These are phyloP conservation scores for Hypomesus transpacificus DNA, from an alignment of 2,113 vertebrate species.

Conservation along the genomic window DNA sequence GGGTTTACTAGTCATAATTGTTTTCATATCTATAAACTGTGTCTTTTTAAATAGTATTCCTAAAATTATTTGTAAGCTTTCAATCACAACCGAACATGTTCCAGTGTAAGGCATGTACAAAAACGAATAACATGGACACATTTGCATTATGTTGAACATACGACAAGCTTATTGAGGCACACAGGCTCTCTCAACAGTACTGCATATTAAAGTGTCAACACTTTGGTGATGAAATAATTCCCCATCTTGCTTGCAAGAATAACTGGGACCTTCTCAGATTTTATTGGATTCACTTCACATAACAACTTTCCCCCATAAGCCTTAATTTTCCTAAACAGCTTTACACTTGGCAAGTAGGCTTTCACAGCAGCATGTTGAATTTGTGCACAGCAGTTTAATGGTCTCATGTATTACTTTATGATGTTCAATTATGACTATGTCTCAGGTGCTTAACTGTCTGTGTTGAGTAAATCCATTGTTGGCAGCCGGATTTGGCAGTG, in stretches of 20 bases:
- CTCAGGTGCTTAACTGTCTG: conserved; percentile 59
- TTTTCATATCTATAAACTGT: no score
- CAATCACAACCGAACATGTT: no score
- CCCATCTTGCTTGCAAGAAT: conserved; percentile 47
- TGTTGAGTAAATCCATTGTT: conserved; percentile 55
- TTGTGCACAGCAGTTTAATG: conserved; percentile 57
- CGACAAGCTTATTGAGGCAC: conserved; percentile 9
- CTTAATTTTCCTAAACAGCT: conserved; percentile 60
- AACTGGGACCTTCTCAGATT: conserved; percentile 43
- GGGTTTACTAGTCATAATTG: no score
- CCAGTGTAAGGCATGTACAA: no score
- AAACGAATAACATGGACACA: not conserved
- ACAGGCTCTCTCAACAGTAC: conserved; percentile 37
- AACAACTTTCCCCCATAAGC: conserved; percentile 60
- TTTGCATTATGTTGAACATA: conserved; percentile 19
- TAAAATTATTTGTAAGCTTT: no score
- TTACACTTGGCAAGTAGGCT: conserved; percentile 55
- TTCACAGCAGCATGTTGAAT: conserved; percentile 49
- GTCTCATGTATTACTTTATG: conserved; percentile 53
- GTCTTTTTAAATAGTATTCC: no score
- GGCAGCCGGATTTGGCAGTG: conserved; percentile 53
- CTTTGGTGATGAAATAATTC: conserved; percentile 48
- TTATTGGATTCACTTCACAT: conserved; percentile 60
- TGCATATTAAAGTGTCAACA: conserved; percentile 54
- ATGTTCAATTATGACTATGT: conserved; percentile 57